A percentile compares a stretch with the other conserved stretches of the same genome.
These are phyloP conservation scores for Oreonectes daqikongensis DNA, from an alignment of 2,797 vertebrate species.

Conservation along the genomic window DNA sequence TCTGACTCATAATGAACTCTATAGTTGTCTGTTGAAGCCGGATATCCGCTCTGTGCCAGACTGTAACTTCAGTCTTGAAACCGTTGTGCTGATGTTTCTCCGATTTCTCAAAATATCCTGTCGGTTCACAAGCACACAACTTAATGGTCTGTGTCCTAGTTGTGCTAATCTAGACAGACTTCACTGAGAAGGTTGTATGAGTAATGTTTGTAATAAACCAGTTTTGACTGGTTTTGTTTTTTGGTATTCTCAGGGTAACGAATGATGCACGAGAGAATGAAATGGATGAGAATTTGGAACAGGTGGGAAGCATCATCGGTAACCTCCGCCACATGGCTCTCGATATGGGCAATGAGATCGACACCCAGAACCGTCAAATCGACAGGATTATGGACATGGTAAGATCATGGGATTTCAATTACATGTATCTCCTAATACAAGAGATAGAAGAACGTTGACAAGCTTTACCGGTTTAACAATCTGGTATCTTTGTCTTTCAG, in stretches of 20 bases:
- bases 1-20: conserved; percentile 21
- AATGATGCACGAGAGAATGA: conserved; percentile 96
- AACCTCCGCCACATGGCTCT: conserved; percentile 99
- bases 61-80: conserved; percentile 31
- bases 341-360: conserved; percentile 99
- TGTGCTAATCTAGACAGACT: not conserved
- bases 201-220: not conserved
- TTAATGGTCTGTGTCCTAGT: conserved; percentile 8
- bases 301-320: conserved; percentile 98
- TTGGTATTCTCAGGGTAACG: conserved; percentile 86
- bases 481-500: conserved; percentile 59
- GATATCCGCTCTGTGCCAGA: conserved; percentile 27
- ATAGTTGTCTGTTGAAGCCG: conserved; percentile 26
- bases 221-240: conserved; percentile 21
- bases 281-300: conserved; percentile 99
- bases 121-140: too few relatives aligned
- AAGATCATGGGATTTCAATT: conserved; percentile 25
- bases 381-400: conserved; percentile 99
- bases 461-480: not conserved
- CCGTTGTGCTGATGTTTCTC: conserved; percentile 7
- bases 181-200: not conserved
- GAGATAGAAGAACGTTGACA: too few relatives aligned
- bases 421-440: too few relatives aligned
- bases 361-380: conserved; percentile 98
- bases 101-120: conserved; percentile 11